phyloP scores from a whole-genome alignment of 2,113 vertebrate species.

The Herpailurus yagouaroundi region DNA sequence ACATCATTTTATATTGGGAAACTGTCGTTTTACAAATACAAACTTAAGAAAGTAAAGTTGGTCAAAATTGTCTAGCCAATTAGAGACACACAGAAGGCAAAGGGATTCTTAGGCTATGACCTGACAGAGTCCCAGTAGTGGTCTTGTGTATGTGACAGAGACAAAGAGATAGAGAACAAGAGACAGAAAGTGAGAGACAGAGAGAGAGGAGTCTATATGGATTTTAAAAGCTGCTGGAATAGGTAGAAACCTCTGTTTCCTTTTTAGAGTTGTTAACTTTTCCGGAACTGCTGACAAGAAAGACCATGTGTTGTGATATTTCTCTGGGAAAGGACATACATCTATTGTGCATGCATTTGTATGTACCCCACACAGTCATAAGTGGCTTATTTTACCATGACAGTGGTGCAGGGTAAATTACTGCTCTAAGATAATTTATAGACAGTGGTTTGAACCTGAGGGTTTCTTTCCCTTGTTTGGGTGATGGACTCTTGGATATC shows the following conservation, averaged over 20 bases:
- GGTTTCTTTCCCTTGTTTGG: slow-evolving; percentile 58
- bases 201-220: neutral
- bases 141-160: neutral
- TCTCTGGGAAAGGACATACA: slow-evolving; percentile 18
- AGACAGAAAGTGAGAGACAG: neutral
- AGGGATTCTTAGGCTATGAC: neutral
- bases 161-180: neutral
- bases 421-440: slow-evolving; percentile 57
- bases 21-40: neutral
- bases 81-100: neutral
- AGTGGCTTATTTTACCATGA: slow-evolving; percentile 41
- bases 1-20: neutral
- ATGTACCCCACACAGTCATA: neutral
- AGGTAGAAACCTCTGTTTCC: neutral
- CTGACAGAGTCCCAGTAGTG: neutral
- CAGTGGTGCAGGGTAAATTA: slow-evolving; percentile 3
- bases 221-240: neutral
- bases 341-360: neutral
- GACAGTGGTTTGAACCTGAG: slow-evolving; percentile 38
- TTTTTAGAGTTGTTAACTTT: neutral
- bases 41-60: neutral
- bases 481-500: slow-evolving; percentile 60
- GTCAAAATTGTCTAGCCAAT: neutral
- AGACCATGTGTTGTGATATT: neutral
- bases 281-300: neutral